Conservation (phyloP, 35 echinoderm and acorn worm genomes). For the Eucidaris tribuloides region DNA sequence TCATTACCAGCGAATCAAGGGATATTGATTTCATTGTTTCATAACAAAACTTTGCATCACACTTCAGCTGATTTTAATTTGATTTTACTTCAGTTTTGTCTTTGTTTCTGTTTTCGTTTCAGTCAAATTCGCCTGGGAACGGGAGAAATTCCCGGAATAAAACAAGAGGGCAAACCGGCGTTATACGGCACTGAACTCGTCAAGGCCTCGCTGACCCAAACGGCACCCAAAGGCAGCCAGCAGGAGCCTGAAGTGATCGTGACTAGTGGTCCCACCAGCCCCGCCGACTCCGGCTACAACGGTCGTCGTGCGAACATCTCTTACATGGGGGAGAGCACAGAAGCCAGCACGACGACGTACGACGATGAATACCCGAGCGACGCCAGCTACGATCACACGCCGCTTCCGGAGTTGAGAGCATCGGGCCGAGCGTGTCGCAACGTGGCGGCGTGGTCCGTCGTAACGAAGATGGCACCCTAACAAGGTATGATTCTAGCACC, state of each 20-base stretch:
- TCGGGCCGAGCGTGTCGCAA: slow-evolving; percentile 15
- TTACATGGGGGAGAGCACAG: not conserved
- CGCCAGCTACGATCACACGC: slow-evolving; percentile 1
- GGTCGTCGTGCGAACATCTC: not conserved
- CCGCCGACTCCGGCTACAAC: slow-evolving; percentile 7
- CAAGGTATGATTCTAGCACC: slow-evolving; percentile 25
- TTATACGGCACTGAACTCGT: slow-evolving; percentile 61
- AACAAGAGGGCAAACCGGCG: slow-evolving; percentile 29
- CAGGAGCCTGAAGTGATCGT: not conserved
- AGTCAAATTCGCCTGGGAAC: slow-evolving; percentile 71
- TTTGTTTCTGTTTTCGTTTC: too few species aligned
- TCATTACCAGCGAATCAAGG: too few species aligned
- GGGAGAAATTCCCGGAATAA: slow-evolving; percentile 40
- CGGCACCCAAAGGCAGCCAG: not conserved
- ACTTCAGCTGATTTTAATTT: too few species aligned
- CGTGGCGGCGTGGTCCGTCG: not conserved
- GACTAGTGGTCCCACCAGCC: not conserved
- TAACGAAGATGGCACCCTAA: not conserved
- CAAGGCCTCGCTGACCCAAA: slow-evolving; percentile 49
- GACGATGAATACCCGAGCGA: slow-evolving; percentile 18
- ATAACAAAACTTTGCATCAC: too few species aligned
- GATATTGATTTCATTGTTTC: too few species aligned
- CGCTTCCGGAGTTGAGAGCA: slow-evolving; percentile 5
- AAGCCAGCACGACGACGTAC: not conserved
- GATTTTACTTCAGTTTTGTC: too few species aligned